phyloP scores from a whole-genome alignment of 2,113 vertebrate genomes.

The Daphoenositta chrysoptera region DNA sequence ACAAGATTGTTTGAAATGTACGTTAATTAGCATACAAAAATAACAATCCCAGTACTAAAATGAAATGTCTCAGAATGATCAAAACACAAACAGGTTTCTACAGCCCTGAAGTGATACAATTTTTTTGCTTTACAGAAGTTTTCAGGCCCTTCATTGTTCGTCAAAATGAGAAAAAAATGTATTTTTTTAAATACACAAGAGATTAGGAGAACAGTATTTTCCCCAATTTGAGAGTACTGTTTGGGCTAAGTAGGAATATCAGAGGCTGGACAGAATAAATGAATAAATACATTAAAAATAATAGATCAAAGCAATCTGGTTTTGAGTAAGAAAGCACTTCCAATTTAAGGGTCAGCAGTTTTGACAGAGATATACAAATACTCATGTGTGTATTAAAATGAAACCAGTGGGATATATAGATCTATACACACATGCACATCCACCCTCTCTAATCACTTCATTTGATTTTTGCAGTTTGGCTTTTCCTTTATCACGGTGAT shows the following conservation, averaged over 20 bases:
- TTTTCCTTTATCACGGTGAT: not conserved
- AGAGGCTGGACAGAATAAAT: conserved; percentile 53
- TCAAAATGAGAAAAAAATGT: not conserved
- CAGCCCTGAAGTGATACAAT: conserved; percentile 31
- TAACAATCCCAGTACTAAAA: conserved; percentile 55
- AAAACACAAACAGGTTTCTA: conserved; percentile 55
- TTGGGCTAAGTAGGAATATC: not conserved
- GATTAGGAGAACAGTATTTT: conserved; percentile 17
- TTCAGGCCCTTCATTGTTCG: conserved; percentile 21
- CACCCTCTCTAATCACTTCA: not conserved
- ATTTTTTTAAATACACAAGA: not conserved
- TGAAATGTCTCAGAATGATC: conserved; percentile 57
- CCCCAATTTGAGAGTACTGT: not conserved
- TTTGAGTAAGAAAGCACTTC: conserved; percentile 19
- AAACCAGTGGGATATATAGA: not conserved
- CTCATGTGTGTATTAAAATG: conserved; percentile 17
- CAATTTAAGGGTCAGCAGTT: conserved; percentile 42
- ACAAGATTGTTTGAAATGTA: conserved; percentile 63
- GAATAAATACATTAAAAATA: conserved; percentile 54
- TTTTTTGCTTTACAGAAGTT: conserved; percentile 35
- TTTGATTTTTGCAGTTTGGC: conserved; percentile 23
- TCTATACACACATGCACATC: not conserved
- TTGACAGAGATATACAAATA: conserved; percentile 19
- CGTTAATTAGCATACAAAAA: conserved; percentile 64
- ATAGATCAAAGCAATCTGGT: conserved; percentile 35